These are phyloP conservation scores for Scomber colias DNA, from an alignment of 2,113 vertebrate genomes.

Conservation along the genomic window DNA sequence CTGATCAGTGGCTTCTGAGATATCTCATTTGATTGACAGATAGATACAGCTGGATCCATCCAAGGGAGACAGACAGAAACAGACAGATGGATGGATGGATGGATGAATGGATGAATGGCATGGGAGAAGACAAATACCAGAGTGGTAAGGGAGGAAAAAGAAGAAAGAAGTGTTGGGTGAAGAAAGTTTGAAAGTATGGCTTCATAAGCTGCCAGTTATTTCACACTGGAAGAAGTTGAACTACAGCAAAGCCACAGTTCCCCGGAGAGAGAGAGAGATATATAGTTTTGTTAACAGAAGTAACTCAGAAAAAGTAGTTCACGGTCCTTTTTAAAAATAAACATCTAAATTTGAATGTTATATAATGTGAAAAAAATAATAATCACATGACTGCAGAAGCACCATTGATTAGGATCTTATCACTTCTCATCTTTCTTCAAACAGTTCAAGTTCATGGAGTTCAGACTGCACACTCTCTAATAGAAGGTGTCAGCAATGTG, in stretches of 20 bases:
- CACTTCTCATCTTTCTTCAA: too few species aligned
- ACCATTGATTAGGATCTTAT: neutral
- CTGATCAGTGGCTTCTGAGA: slow-evolving; percentile 40
- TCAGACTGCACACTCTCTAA: neutral
- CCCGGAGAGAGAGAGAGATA: slow-evolving; percentile 18
- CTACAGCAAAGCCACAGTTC: slow-evolving; percentile 21
- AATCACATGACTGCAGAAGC: neutral
- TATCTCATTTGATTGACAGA: slow-evolving; percentile 52
- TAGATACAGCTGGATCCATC: slow-evolving; percentile 52
- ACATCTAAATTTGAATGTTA: neutral
- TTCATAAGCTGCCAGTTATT: slow-evolving; percentile 22
- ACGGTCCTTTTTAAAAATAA: neutral
- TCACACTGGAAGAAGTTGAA: slow-evolving; percentile 17
- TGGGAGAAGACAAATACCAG: slow-evolving; percentile 8
- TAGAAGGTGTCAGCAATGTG: neutral
- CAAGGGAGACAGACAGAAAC: slow-evolving; percentile 26
- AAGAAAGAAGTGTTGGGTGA: neutral
- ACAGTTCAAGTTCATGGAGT: too few species aligned
- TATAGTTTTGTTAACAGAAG: slow-evolving; percentile 13
- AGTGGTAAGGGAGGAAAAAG: neutral
- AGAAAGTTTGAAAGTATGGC: slow-evolving; percentile 24
- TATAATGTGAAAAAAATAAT: neutral
- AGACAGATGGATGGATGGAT: slow-evolving; percentile 29
- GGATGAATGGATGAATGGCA: slow-evolving; percentile 15
- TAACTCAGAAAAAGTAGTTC: slow-evolving; percentile 27